phyloP scores from a whole-genome alignment of 2,888 invertebrate genomes.

The Xestoiulus laeticollis region DNA sequence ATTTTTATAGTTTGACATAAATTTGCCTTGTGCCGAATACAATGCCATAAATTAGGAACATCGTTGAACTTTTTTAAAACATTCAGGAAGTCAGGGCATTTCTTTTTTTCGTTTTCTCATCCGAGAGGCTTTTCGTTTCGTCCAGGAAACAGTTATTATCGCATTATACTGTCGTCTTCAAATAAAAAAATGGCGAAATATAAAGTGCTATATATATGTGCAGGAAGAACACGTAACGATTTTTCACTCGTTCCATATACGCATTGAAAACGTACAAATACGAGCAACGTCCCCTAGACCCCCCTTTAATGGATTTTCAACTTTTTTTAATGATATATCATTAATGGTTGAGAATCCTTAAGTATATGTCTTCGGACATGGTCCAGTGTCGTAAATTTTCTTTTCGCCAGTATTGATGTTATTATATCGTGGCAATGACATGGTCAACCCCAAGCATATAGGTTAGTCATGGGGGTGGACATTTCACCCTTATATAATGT shows the following conservation, averaged over 20 bases:
- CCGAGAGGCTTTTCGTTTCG: neutral
- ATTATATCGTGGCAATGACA: neutral
- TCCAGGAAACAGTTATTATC: slow-evolving; percentile 3
- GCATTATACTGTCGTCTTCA: neutral
- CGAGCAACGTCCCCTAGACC: neutral
- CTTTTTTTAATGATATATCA: neutral
- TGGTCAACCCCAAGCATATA: neutral
- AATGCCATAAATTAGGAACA: slow-evolving; percentile 22
- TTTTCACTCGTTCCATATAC: neutral
- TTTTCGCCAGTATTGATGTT: neutral
- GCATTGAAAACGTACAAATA: neutral
- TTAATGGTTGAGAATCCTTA: neutral
- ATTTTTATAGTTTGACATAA: neutral
- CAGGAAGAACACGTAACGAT: neutral
- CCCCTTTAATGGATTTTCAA: slow-evolving; percentile 15
- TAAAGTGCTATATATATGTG: neutral
- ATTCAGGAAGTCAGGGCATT: slow-evolving; percentile 5
- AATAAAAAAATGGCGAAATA: neutral
- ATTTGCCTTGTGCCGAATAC: slow-evolving; percentile 15
- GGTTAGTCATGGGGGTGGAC: slow-evolving; percentile 19
- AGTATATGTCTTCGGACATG: neutral
- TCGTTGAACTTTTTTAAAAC: slow-evolving; percentile 12
- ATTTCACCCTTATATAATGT: neutral
- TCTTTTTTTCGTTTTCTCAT: neutral
- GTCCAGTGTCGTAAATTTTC: neutral